Evolutionary conservation across 1,140 invertebrate species (phyloP), one percentile per base, ranked within the genome.

Genomic region (Medauroidea extradentata): DNA sequence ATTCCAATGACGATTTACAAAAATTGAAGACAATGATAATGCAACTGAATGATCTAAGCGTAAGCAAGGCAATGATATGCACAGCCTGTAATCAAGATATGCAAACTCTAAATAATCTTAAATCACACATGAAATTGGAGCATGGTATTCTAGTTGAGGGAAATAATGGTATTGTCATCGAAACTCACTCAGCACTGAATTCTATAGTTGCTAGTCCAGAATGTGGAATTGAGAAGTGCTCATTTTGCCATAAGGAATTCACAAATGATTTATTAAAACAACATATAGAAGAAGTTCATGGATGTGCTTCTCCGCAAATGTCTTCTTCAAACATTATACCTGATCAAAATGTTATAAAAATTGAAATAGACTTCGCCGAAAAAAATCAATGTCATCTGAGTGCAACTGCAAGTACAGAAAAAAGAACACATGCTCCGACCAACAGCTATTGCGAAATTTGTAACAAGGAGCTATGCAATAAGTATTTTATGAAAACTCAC

Each of bases 401-500:
- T 11, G 9, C 4, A 8, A 3, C 9, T 21, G n/a, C 29, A 14
- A 39, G 23, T 8, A 13, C 55, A 3, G 60, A 57, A 24, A 62
- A 53, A 60, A 50, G 27, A 13, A 68, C 75, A 46, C 73, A 86
- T 46, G 82, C 86, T 13, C 87, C 81, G 0, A 87, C 85, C 0
- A 90, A 87, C 46, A 94, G 94, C 68, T 98, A 95, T 69, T 99
- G 98, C 75, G 95, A 98, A 72, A 96, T 99, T 59, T 99, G 98
- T 76, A 98, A 99, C 76, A 99, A 99, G 78, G 96, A 99, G 75
- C 75, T 98, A 29, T 99, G 97, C 78, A 99, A 99, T 78, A 99
- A 99, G 75, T 99, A 99, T 71, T 99, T 99, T 73, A 94, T 99
- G 88, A 95, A 98, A 72, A 99, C 96, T 0, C 97, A 99, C 78